phyloP scores from a whole-genome alignment of 2,113 vertebrate genomes.

The Pogona vitticeps region DNA sequence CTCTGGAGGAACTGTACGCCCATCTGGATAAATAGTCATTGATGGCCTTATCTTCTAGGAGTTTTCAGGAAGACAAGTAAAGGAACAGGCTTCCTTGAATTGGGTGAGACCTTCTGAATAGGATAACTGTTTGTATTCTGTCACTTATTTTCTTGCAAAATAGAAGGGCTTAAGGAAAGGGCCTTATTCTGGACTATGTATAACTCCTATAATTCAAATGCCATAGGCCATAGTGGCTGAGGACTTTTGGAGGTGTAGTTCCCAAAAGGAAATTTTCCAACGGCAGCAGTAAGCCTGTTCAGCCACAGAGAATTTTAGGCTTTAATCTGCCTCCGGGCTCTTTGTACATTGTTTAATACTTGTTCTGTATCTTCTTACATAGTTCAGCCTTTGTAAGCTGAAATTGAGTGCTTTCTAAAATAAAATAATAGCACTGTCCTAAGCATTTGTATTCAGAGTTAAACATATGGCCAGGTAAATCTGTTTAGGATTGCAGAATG shows the following conservation, averaged over 20 bases:
- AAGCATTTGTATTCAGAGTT: neutral
- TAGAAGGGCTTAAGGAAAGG: too few relatives aligned
- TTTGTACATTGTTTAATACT: neutral
- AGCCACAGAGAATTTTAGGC: neutral
- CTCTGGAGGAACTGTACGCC: neutral
- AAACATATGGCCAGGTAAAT: neutral
- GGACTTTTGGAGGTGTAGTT: too few relatives aligned
- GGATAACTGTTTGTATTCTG: too few relatives aligned
- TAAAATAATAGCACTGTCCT: neutral
- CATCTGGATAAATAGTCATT: neutral
- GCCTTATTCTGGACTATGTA: too few relatives aligned
- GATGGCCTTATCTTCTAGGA: neutral
- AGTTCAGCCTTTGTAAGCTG: neutral
- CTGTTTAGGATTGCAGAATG: neutral
- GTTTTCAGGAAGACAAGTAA: neutral
- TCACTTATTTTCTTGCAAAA: too few relatives aligned
- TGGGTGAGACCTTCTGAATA: neutral
- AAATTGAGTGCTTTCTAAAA: neutral
- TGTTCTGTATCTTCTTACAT: neutral
- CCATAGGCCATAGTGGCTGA: too few relatives aligned
- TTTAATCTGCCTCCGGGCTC: neutral
- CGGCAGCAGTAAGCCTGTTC: neutral
- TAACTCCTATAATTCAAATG: too few relatives aligned
- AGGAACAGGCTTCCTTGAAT: neutral
- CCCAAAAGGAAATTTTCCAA: too few relatives aligned